These are phyloP conservation scores for Pseudotriccus pelzelni DNA, from an alignment of 2,797 vertebrate species.

Conservation along the genomic window DNA sequence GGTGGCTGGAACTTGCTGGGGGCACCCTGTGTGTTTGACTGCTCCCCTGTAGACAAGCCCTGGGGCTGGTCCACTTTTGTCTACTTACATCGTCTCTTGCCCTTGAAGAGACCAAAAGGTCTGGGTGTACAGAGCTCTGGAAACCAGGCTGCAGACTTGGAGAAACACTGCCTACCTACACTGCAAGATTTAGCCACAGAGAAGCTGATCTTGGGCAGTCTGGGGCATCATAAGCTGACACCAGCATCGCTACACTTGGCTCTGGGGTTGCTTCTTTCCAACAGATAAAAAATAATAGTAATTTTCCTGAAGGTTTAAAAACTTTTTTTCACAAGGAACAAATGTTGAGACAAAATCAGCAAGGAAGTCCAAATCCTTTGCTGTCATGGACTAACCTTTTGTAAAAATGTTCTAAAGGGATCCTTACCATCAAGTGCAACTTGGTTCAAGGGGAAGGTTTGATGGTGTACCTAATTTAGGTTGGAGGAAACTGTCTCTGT, in stretches of 20 bases:
- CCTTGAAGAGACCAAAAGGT: not conserved
- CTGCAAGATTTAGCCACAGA: not conserved
- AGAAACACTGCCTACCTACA: not conserved
- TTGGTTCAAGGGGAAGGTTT: not conserved
- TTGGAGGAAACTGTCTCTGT: not conserved
- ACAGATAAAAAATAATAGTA: not conserved
- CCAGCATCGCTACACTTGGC: not conserved
- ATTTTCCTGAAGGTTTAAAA: not conserved
- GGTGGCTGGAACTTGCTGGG: not conserved
- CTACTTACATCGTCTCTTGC: rapidly evolving
- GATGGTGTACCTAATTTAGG: not conserved
- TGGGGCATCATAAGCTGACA: not conserved
- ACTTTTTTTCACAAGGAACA: not conserved
- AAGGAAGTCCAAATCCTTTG: not conserved
- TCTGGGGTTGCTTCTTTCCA: not conserved
- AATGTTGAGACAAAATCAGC: not conserved
- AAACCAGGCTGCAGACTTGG: not conserved
- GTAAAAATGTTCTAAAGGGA: not conserved
- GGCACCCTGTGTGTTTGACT: not conserved
- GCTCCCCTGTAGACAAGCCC: not conserved
- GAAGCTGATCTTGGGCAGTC: not conserved
- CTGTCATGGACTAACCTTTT: not conserved
- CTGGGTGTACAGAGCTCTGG: not conserved
- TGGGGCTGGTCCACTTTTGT: not conserved
- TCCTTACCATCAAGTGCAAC: not conserved